A percentile compares a stretch with the other conserved stretches of the same genome.
Conservation (phyloP, 1,140 invertebrate species). For the Leptestheria dahalacensis region DNA sequence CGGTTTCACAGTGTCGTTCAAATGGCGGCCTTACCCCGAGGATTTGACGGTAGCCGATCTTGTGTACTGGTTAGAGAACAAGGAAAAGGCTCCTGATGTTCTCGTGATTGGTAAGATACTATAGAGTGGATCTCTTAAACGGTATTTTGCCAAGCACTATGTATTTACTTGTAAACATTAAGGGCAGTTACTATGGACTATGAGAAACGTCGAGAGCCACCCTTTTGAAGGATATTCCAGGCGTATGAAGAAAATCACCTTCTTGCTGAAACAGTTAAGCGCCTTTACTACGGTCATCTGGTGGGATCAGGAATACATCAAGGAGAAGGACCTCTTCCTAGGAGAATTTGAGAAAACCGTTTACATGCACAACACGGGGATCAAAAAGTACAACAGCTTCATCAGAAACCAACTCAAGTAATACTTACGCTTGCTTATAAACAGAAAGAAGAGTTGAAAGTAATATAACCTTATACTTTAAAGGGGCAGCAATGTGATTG, state of each 20-base stretch:
- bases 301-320: neutral
- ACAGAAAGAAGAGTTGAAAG: too few relatives aligned
- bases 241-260: neutral
- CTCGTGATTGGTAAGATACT: neutral
- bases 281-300: neutral
- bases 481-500: neutral
- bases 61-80: neutral
- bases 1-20: neutral
- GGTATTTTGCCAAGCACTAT: too few relatives aligned
- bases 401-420: neutral
- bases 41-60: neutral
- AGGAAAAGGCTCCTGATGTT: neutral
- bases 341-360: neutral
- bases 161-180: too few relatives aligned
- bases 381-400: neutral
- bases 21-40: neutral
- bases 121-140: too few relatives aligned
- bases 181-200: neutral
- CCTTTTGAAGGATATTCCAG: neutral
- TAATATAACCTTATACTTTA: too few relatives aligned
- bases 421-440: too few relatives aligned
- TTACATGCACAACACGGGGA: neutral
- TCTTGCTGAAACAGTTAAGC: neutral
- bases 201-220: neutral
- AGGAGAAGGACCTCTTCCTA: neutral